These are phyloP conservation scores for Lycocerus yunnanus DNA, from an alignment of 2,888 invertebrate genomes.

Conservation along the genomic window DNA sequence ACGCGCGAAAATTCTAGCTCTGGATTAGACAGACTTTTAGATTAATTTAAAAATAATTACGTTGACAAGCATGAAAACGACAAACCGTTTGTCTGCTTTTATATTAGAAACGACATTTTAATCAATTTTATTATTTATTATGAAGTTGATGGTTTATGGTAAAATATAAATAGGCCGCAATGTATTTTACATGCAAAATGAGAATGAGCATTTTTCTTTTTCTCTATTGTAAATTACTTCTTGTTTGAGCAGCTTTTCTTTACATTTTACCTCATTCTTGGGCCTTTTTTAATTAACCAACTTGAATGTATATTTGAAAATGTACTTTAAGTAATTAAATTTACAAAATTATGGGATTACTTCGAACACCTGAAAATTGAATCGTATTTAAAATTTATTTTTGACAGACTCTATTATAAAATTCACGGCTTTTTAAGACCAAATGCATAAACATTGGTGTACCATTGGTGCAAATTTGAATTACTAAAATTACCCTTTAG, in stretches of 20 bases:
- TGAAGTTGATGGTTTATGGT: background rate
- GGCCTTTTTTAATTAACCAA: background rate
- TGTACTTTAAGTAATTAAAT: background rate
- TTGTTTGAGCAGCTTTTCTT: background rate
- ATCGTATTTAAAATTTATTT: background rate
- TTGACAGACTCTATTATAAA: background rate
- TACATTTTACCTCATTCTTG: background rate
- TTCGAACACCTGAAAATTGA: background rate
- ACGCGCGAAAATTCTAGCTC: background rate
- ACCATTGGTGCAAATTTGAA: too few species aligned
- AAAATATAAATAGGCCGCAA: background rate
- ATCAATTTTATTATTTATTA: background rate
- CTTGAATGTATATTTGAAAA: background rate
- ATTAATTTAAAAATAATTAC: background rate
- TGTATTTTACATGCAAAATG: background rate
- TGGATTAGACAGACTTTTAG: background rate
- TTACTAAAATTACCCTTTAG: too few species aligned
- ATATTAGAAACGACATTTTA: background rate
- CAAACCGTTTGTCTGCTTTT: background rate
- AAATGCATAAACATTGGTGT: too few species aligned
- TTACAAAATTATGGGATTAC: background rate
- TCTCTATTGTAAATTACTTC: background rate
- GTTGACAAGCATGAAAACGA: background rate
- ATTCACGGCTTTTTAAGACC: too few species aligned
- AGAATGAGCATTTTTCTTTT: background rate